Evolutionary conservation across 2,797 vertebrate species (phyloP).

Genomic region (Enteromius thamalakanensis): DNA sequence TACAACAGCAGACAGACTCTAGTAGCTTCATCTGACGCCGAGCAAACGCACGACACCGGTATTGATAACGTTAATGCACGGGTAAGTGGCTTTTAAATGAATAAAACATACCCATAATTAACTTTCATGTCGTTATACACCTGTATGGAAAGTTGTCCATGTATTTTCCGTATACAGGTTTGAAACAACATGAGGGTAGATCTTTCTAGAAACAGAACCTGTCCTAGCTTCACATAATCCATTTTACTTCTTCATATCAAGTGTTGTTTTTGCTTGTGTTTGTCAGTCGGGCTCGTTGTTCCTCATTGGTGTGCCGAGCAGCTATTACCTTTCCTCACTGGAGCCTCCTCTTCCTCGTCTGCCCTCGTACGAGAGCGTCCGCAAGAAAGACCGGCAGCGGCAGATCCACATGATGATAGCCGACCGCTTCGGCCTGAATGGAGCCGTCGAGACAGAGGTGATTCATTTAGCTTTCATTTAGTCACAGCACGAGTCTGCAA

Average conservation of each 20-base stretch:
- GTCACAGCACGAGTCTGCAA: not conserved
- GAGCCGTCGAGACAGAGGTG: constrained; percentile 74
- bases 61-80: constrained; percentile 64
- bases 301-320: constrained; percentile 77
- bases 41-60: constrained; percentile 57
- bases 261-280: not conserved
- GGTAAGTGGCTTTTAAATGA: constrained; percentile 58
- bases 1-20: constrained; percentile 85
- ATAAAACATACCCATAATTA: not conserved
- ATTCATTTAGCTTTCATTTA: constrained; percentile 37
- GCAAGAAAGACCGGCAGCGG: constrained; percentile 83
- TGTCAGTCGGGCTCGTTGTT: constrained; percentile 78
- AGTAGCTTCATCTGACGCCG: constrained; percentile 69
- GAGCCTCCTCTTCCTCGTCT: constrained; percentile 75
- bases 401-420: constrained; percentile 87
- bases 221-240: not conserved
- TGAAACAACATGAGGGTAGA: not conserved
- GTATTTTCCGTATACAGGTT: not conserved
- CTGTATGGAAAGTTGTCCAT: not conserved
- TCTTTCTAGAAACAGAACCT: not conserved
- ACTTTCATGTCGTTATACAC: not conserved
- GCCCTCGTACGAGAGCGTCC: constrained; percentile 83
- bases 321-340: constrained; percentile 76
- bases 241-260: not conserved
- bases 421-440: constrained; percentile 80